phyloP scores from a whole-genome alignment of 2,888 invertebrate species.

The Agrotis puta region DNA sequence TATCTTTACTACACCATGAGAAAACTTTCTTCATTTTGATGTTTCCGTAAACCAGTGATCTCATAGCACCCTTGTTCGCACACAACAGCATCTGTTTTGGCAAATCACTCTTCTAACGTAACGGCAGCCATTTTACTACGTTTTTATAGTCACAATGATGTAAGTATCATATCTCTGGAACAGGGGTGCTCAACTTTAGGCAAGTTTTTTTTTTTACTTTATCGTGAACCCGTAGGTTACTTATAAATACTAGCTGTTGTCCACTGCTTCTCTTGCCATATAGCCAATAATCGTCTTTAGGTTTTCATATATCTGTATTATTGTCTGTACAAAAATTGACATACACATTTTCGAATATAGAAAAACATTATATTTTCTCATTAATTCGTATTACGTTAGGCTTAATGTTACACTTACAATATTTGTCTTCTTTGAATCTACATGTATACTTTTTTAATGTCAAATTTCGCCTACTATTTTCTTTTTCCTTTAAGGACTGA shows the following conservation, averaged over 20 bases:
- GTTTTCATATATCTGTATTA: too few species aligned
- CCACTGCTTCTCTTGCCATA: too few species aligned
- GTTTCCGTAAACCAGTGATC: background rate
- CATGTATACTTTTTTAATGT: too few species aligned
- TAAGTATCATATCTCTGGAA: slow-evolving; percentile 33
- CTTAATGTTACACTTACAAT: too few species aligned
- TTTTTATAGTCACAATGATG: slow-evolving; percentile 58
- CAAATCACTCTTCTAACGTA: slow-evolving; percentile 38
- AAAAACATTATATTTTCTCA: too few species aligned
- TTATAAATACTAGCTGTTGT: too few species aligned
- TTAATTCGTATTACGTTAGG: too few species aligned
- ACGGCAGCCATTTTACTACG: slow-evolving; percentile 52
- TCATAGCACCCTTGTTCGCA: slow-evolving; percentile 8
- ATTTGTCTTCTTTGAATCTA: too few species aligned
- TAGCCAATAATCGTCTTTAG: too few species aligned
- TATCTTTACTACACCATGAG: background rate
- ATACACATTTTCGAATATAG: too few species aligned
- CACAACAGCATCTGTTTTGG: slow-evolving; percentile 47
- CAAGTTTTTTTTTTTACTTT: background rate
- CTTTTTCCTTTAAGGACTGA: background rate
- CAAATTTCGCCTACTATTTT: background rate
- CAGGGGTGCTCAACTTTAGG: slow-evolving; percentile 40
- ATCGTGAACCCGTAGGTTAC: background rate
- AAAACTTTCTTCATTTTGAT: background rate
- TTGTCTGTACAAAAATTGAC: too few species aligned